Evolutionary conservation across 37 sponge, comb jelly and placozoan species (phyloP), one percentile per base, ranked within the genome.

Genomic region (Eunapius fragilis): DNA sequence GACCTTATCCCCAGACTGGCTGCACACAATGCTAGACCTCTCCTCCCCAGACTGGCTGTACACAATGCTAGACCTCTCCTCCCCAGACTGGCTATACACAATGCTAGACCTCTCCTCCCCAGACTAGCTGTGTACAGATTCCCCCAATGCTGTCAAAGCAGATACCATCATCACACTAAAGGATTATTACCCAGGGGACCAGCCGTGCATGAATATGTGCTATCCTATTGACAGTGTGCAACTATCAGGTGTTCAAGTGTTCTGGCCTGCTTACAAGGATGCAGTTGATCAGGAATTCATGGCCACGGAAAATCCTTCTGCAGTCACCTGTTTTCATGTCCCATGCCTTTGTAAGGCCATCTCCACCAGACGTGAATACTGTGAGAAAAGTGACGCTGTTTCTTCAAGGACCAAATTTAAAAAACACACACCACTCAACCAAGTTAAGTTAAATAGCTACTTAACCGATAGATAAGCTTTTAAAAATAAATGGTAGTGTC

Each of bases 301-400:
- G 79, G 23, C 88, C 81, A 3, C 77, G 71, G 72, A 89, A 75
- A 35, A 83, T 25, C 50, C 78, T 77, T 24, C 37, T 78, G 78
- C 89, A 89, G 25, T 47, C 72, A 37, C 84, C 89, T 78, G 50
- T 83, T 12, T 31, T 38, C 72, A 83, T 78, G 72, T 82, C 89
- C 89, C 89, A 89, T 37, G 76, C 89, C 70, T 72, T 50, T 28
- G 83, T 73, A 19, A 58, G 69, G 14, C 89, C 84, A 77, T 89
- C 89, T 78, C 68, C 41, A 28, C 89, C 78, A 28, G 72, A 78
- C 31, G 89, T 83, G 78, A 89, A 83, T 72, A 89, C 89, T 82
- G 70, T 17, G 27, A 4, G 58, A 58, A 17, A 58, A 45, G 47
- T 58, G 58, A 58, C 22, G 58, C 6, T 19, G 58, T 17, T 19